Percentiles rank a stretch among this genome's conserved stretches.
These are phyloP conservation scores for Myiotriccus ornatus DNA, from an alignment of 2,797 vertebrate genomes.

Conservation along the genomic window DNA sequence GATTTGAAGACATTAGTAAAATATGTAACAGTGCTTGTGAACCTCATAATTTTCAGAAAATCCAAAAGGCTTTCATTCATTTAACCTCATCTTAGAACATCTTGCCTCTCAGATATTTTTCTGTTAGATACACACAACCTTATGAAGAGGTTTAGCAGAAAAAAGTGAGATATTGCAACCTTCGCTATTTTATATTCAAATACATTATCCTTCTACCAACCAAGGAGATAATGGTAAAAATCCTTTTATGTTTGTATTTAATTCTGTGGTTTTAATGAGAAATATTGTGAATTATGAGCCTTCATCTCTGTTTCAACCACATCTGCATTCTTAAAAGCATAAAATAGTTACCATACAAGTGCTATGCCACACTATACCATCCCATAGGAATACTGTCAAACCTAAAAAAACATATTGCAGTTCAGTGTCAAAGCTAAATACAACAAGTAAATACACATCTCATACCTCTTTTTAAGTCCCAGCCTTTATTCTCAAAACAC, in stretches of 20 bases:
- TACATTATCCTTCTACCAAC: neutral
- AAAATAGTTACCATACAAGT: neutral
- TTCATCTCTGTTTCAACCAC: neutral
- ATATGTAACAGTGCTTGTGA: neutral
- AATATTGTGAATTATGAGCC: neutral
- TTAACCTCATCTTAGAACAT: constrained; percentile 13
- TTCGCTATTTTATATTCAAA: constrained; percentile 1
- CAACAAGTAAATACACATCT: constrained; percentile 1
- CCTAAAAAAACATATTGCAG: neutral
- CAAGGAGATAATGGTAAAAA: constrained; percentile 19
- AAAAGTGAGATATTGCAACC: neutral
- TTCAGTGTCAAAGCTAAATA: constrained; percentile 20
- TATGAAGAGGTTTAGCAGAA: neutral
- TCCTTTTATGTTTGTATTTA: constrained; percentile 40
- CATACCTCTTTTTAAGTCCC: neutral
- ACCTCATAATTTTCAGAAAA: neutral
- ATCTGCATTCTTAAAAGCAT: neutral
- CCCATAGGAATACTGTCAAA: neutral
- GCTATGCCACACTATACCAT: neutral
- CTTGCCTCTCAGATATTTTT: neutral
- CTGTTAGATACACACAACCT: neutral
- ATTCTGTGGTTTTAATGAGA: neutral
- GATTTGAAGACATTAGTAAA: neutral
- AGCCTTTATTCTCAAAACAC: neutral
- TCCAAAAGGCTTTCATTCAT: neutral